Base-by-base conservation (phyloP, 2,888 invertebrate genomes). In the Drosophila eohydei region DNA sequence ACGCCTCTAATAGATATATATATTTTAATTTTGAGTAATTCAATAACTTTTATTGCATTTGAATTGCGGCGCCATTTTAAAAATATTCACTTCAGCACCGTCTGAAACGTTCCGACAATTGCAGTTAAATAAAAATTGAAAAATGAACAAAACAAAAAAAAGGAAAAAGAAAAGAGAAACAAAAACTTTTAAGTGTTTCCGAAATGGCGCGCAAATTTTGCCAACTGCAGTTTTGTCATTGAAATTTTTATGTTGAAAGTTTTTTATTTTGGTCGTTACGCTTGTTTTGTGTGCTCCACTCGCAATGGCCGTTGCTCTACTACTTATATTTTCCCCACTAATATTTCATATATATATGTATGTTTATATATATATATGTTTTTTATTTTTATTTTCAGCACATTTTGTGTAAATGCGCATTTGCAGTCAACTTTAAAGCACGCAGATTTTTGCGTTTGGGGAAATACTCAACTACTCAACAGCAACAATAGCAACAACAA, bases 141-240 rank as follows among this genome's bases (percentile, higher is more conserved):
- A 43, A 56, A 32, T 41, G 8, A 43, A 28, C 26, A 38, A 38
- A 1, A 21, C 12, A 12, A 12, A 34, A 12, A 9, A 40, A 28
- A 30, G 4, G n/a, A 28, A 28, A 14, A n/a, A 9, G 12, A 36
- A 40, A 40, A 40, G 28, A 64, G 75, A 78, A 74, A 58, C 63
- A 38, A 61, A 71, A 78, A 79, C 64, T 79, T 79, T 81, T 79
- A 81, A 78, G 81, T 79, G 81, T 78, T 79, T 78, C 81, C 74
- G 81, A 79, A 81, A 78, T 74, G 70, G 58, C 78, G 75, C 81
- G 64, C 78, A 78, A 78, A 78, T 74, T 79, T 79, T 71, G 40
- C 66, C 60, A 80, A 81, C 78, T 79, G 81, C 74, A 81, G 78
- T 78, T 79, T 78, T 78, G 78, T 81, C 81, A 81, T 78, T 81